A percentile compares a stretch with the other conserved stretches of the same genome.
Evolutionary conservation across 2,113 vertebrate species (phyloP).

Genomic region (Coptodon rendalli): DNA sequence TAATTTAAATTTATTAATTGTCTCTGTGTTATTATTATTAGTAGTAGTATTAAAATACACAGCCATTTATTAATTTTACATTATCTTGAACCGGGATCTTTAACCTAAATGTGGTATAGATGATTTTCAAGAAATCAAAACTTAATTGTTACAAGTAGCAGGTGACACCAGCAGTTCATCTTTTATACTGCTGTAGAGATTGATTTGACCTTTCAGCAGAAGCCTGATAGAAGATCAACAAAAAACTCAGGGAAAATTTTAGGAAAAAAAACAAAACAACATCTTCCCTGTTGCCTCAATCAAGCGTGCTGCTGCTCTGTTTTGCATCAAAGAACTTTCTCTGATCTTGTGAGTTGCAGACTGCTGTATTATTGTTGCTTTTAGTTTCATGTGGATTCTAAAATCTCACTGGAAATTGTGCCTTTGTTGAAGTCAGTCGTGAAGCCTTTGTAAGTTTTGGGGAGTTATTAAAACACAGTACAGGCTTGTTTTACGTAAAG

Average conservation of each 20-base stretch:
- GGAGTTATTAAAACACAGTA: neutral
- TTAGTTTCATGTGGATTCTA: neutral
- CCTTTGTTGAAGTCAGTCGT: neutral
- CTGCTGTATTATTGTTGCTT: neutral
- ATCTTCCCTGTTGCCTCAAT: neutral
- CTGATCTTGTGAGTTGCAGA: neutral
- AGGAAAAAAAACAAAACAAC: neutral
- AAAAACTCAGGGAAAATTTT: neutral
- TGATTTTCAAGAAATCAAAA: neutral
- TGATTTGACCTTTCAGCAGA: conserved; percentile 1
- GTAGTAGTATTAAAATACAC: accelerated
- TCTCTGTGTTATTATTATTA: neutral
- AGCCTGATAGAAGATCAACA: neutral
- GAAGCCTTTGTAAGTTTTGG: neutral
- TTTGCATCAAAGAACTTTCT: neutral
- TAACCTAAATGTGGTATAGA: neutral
- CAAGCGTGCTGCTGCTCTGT: neutral
- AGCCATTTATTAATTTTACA: neutral
- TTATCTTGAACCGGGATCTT: neutral
- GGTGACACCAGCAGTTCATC: neutral
- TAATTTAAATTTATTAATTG: neutral
- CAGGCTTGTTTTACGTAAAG: neutral
- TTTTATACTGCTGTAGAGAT: neutral
- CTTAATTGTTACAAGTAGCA: neutral
- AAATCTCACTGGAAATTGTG: neutral